A percentile compares a stretch with the other conserved stretches of the same genome.
Conservation (phyloP, 2,113 vertebrate species). For the Trematomus loennbergii region DNA sequence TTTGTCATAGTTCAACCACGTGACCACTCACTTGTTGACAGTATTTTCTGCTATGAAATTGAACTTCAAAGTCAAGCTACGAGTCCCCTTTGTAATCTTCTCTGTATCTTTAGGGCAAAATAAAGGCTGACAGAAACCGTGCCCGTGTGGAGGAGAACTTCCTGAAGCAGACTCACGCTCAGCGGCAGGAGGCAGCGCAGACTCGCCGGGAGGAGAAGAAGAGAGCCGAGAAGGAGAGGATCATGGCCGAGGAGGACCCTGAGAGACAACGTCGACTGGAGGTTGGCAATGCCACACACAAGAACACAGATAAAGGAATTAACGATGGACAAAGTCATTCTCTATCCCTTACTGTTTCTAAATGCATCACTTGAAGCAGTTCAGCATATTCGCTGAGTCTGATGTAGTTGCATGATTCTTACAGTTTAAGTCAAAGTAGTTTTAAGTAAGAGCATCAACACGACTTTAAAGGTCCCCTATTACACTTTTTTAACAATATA, state of each 20-base stretch:
- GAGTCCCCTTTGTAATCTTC: neutral
- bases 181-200: conserved; percentile 97
- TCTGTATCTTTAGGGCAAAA: conserved; percentile 88
- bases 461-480: neutral
- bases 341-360: neutral
- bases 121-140: conserved; percentile 96
- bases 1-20: no score
- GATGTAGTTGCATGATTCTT: neutral
- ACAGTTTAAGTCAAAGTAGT: neutral
- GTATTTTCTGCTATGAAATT: neutral
- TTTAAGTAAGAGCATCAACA: neutral
- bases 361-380: neutral
- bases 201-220: conserved; percentile 97
- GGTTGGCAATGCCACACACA: conserved; percentile 67
- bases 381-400: neutral
- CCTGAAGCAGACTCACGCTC: conserved; percentile 96
- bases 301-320: neutral
- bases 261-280: conserved; percentile 97
- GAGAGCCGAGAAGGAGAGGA: conserved; percentile 96
- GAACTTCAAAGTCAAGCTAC: neutral
- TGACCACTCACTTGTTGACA: neutral
- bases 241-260: conserved; percentile 99
- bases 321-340: neutral
- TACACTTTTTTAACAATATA: no score
- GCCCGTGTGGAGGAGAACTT: conserved; percentile 98